Base-by-base conservation (phyloP, 1,140 invertebrate genomes). In the Dysdera silvatica region DNA sequence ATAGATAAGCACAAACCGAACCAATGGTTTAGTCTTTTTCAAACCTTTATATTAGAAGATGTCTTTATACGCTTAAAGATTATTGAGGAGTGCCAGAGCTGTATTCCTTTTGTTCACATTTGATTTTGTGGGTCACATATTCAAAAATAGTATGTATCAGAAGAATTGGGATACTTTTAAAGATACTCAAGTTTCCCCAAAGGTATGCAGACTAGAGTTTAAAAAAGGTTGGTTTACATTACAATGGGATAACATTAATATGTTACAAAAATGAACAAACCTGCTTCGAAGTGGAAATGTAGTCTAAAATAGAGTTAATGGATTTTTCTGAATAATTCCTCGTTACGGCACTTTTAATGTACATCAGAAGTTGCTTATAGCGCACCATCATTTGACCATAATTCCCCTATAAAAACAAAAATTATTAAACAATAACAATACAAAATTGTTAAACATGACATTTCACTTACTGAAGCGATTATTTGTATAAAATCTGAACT, bases 321-420 rank as follows among this genome's bases (percentile, higher is more conserved):
- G 95, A 98, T 74, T 99, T 99, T 76, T 99, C 97, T 55, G 95
- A 98, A 75, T 99, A 97, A 77, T 99, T 99, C 73, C 96, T 85
- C 7, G 96, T 99, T 23, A 99, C 96, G 47, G 95, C 95, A 79
- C 89, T 96, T 78, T 98, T 98, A 48, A 98, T 98, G 73, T 99
- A 99, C 2, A 91, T 95, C 48, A 99, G 81, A 40, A 99, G 80
- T 76, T 96, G 89, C 74, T 97, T 96, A 74, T 99, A 99, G 56
- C 94, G 82, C 2, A 81, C 80, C 92, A 99, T 97, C 95, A 99
- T 98, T 78, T 96, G 90, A 68, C 88, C 85, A 75, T 91, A 96
- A 78, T 97, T 93, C 48, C 83, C 82, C 90, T 96, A 73, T 29
- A 81, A 81, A 59, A 49, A 32, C 26, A 49, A 12, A 10, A 37